These are phyloP conservation scores for Nothoprocta perdicaria DNA, from an alignment of 2,113 vertebrate genomes.

Conservation along the genomic window DNA sequence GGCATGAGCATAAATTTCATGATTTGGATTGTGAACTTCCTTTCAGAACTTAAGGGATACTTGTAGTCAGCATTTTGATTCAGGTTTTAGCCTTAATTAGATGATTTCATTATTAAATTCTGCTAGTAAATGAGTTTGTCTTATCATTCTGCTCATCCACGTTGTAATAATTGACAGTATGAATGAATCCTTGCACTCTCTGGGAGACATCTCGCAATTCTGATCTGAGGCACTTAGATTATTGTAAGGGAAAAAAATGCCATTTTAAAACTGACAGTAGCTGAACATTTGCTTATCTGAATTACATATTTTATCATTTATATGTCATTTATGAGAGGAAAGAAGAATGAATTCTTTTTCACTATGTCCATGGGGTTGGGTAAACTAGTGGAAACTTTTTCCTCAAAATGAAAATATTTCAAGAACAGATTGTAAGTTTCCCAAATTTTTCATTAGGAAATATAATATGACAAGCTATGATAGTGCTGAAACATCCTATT, in stretches of 20 bases:
- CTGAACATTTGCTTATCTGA: background rate
- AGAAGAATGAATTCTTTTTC: background rate
- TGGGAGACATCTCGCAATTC: background rate
- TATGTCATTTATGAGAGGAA: background rate
- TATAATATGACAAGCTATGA: background rate
- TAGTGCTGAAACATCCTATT: background rate
- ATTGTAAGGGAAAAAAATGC: background rate
- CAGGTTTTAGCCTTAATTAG: slow-evolving; percentile 22
- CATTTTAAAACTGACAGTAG: background rate
- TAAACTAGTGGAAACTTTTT: background rate
- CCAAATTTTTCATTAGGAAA: background rate
- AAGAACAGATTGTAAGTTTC: background rate
- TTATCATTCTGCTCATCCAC: background rate
- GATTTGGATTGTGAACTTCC: background rate
- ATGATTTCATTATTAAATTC: background rate
- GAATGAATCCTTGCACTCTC: background rate
- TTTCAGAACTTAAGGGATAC: background rate
- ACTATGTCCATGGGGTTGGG: background rate
- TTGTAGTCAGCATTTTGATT: background rate
- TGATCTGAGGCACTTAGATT: background rate
- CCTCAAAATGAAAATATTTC: background rate
- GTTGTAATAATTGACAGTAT: background rate
- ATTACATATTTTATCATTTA: background rate
- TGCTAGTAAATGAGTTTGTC: background rate
- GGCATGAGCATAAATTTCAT: background rate